Percentiles rank a stretch among this genome's conserved stretches.
Evolutionary conservation across 2,888 invertebrate genomes (phyloP).

Genomic region (Epinotia nisella): DNA sequence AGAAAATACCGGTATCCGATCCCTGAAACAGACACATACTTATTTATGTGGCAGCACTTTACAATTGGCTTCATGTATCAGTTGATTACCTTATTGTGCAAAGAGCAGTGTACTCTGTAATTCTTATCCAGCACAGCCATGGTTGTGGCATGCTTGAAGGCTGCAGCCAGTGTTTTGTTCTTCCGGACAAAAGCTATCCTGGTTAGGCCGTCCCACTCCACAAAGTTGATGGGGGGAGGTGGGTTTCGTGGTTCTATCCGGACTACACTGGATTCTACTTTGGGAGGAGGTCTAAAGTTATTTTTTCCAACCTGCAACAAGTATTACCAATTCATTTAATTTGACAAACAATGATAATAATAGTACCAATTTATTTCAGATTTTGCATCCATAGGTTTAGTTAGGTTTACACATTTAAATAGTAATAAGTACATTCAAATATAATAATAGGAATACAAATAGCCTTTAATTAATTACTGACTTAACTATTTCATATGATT

Average conservation of each 20-base stretch:
- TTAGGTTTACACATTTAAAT: too few relatives aligned
- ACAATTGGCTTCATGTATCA: neutral
- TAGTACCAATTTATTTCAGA: too few relatives aligned
- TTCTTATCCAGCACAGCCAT: constrained; percentile 95
- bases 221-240: constrained; percentile 97
- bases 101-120: constrained; percentile 94
- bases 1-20: too few relatives aligned
- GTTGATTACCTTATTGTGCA: constrained; percentile 87
- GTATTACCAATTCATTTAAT: neutral
- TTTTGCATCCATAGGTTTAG: too few relatives aligned
- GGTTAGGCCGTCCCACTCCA: constrained; percentile 99
- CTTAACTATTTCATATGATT: too few relatives aligned
- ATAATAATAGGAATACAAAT: too few relatives aligned
- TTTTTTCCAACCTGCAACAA: constrained; percentile 94
- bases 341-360: too few relatives aligned
- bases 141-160: constrained; percentile 94
- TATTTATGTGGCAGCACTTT: neutral
- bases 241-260: constrained; percentile 98
- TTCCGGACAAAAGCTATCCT: constrained; percentile 97
- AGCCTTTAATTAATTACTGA: too few relatives aligned
- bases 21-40: too few relatives aligned
- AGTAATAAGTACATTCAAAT: too few relatives aligned
- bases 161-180: constrained; percentile 97
- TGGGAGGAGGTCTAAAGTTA: constrained; percentile 99
- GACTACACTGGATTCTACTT: constrained; percentile 99